Base-by-base conservation (phyloP, 2,113 vertebrate species). In the Pelvicachromis taeniatus region DNA sequence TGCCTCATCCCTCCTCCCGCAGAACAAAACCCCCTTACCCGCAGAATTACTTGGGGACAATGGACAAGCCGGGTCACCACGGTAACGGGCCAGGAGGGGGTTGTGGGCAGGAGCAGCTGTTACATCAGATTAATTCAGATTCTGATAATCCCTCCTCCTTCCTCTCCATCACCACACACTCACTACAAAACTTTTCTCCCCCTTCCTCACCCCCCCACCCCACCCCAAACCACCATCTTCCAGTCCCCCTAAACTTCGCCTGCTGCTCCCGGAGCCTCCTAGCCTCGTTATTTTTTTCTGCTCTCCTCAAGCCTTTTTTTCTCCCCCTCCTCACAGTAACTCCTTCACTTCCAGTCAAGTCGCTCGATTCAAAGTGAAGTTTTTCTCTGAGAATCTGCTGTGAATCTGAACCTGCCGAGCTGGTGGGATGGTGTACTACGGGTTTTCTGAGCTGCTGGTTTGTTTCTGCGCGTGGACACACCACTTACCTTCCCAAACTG, bases 401-500 rank as follows among this genome's bases (percentile, higher is more conserved):
- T 87, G 86, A 91, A 80, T 89, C 78, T 52, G 84, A 80, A 54
- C 45, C 73, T 17, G 42, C 61, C 6, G 79, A 78, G 68, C 65
- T 83, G 59, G 42, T 73, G 86, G 35, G 65, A 88, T 23, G 84
- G 68, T 42, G 4, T 3, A 16, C 73, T 29, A 38, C 6, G 16
- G 17, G 56, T 78, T 77, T 65, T 77, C 85, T 83, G 19, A 81
- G 78, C 58, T 63, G 82, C 55, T 19, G 78, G 73, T 79, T 78
- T 56, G 50, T 81, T 82, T 83, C 73, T 33, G 50, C 84, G 1
- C 5, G 1, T 3, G 3, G 68, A 31, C 23, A 0, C 33, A 5
- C 21, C 63, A 89, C 97, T 96, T 95, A 99, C 99, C 97, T 99
- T 99, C 88, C 99, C 99, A 26, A 99, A 99, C 95, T 99, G 99